Evolutionary conservation across 1,140 invertebrate species (phyloP).

Genomic region (Solenopsis invicta): DNA sequence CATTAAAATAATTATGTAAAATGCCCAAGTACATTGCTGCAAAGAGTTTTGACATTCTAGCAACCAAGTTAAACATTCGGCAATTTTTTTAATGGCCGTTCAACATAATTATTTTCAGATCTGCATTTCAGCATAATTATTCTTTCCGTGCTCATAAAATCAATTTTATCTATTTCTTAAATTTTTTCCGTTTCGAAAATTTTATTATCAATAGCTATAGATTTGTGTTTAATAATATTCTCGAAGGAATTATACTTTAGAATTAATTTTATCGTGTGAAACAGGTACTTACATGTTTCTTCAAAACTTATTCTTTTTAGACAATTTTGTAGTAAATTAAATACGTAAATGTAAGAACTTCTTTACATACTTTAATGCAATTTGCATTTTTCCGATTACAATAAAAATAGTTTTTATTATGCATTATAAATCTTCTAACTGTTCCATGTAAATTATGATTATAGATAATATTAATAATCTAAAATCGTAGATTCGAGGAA

Average conservation of each 20-base stretch:
- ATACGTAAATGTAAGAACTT: background rate
- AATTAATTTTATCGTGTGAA: background rate
- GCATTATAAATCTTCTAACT: background rate
- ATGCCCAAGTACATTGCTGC: too few species aligned
- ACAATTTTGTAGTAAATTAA: background rate
- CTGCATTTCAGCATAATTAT: too few species aligned
- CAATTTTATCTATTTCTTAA: background rate
- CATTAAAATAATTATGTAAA: too few species aligned
- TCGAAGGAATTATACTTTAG: background rate
- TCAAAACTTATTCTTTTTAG: slow-evolving; percentile 41
- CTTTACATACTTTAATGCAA: background rate
- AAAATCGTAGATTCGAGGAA: background rate
- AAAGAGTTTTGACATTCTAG: too few species aligned
- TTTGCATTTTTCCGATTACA: background rate
- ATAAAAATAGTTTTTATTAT: slow-evolving; percentile 1
- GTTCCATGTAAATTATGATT: background rate
- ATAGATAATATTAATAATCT: background rate
- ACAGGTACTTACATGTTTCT: background rate
- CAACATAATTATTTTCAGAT: too few species aligned
- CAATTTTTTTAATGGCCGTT: too few species aligned
- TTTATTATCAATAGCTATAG: background rate
- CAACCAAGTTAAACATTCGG: too few species aligned
- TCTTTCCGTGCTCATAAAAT: background rate
- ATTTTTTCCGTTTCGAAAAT: background rate
- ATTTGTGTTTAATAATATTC: background rate